Base-by-base conservation (phyloP, 2,888 invertebrate species). In the Camponotus fellah region DNA sequence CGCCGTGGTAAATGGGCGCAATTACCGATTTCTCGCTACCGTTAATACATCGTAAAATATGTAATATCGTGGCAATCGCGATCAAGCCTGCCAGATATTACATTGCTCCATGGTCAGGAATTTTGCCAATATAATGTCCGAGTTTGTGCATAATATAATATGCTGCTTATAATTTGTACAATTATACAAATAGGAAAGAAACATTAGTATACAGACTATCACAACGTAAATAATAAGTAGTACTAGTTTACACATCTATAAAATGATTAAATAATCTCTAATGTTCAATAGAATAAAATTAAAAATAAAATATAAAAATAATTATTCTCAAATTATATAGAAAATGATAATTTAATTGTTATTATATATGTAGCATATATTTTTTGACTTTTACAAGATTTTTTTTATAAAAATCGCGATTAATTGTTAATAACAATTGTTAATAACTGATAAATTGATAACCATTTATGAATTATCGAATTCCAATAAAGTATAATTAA, bases 1-100 rank as follows among this genome's bases (percentile, higher is more conserved):
- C 21, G 79, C 56, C 74, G 82, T 56, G 77, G 82, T 80, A 83
- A 83, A 83, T 76, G 81, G 69, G 58, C 64, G 85, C 84, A 85
- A 88, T 89, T 89, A 89, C 87, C 85, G 85, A 89, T 88, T 87
- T 88, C 88, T 87, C 83, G 88, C 88, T 89, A 87, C 88, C 82
- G 89, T 89, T 89, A 88, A 88, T 88, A 89, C 89, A 84, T 89
- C 88, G 75, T 87, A 85, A 88, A 87, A 89, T 85, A 60, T 75
- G 83, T 85, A 85, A 85, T 87, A 84, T 85, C 82, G 77, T 43
- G 82, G 79, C 82, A 88, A 66, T 82, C 81, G 87, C 84, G 84
- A 89, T 87, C 79, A 81, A 74, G 37, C 81, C 62, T 75, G 53
- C 66, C 40, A 72, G 34, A 72, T 84, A 69, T 74, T 71, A 68